These are phyloP conservation scores for Chromis chromis DNA, from an alignment of 2,797 vertebrate genomes.

Conservation along the genomic window DNA sequence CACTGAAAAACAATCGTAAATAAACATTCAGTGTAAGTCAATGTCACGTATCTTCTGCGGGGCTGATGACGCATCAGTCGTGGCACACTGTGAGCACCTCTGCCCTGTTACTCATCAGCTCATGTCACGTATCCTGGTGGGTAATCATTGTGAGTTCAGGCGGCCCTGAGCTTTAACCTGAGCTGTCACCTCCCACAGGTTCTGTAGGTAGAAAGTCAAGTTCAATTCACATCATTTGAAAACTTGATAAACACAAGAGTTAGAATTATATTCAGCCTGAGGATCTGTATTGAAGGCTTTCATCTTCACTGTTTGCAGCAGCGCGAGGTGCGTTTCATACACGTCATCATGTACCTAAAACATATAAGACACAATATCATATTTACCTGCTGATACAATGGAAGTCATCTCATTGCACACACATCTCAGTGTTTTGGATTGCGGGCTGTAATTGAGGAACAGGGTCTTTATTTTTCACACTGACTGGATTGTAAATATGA, in stretches of 20 bases:
- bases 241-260: neutral
- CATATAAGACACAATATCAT: neutral
- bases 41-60: neutral
- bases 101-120: slow-evolving; percentile 15
- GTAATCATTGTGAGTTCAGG: slow-evolving; percentile 2
- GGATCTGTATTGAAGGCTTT: slow-evolving; percentile 5
- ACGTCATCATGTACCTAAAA: neutral
- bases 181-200: slow-evolving; percentile 25
- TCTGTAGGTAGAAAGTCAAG: slow-evolving; percentile 17
- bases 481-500: neutral
- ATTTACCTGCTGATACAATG: neutral
- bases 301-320: slow-evolving; percentile 8
- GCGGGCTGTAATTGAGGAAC: neutral
- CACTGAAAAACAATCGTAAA: slow-evolving; percentile 3
- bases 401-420: too few relatives aligned
- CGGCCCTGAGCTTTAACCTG: slow-evolving; percentile 22
- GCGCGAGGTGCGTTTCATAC: neutral
- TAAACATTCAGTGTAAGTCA: neutral
- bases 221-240: slow-evolving; percentile 3
- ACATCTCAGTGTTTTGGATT: neutral
- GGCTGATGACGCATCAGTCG: neutral
- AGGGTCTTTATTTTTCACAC: neutral
- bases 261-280: neutral
- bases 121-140: neutral
- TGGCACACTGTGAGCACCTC: neutral